phyloP scores from a whole-genome alignment of 2,113 vertebrate genomes.

The Hippolais icterina region DNA sequence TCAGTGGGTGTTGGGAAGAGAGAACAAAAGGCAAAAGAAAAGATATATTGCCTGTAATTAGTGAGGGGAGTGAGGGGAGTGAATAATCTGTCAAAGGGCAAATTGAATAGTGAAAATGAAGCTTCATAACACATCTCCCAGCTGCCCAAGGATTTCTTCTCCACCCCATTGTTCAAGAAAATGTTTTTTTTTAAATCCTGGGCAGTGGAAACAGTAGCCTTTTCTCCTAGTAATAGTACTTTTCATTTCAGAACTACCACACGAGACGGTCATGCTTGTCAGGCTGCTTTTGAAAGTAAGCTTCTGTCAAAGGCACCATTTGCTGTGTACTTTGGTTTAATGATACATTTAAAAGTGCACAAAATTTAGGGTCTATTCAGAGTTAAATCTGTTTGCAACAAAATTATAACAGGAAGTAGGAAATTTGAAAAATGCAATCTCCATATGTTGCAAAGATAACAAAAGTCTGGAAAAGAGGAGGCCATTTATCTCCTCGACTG shows the following conservation, averaged over 20 bases:
- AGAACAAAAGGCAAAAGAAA: neutral
- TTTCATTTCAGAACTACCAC: neutral
- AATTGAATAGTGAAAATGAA: neutral
- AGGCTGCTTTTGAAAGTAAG: neutral
- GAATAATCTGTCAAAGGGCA: neutral
- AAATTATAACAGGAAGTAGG: neutral
- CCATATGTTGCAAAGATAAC: neutral
- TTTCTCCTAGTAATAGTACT: neutral
- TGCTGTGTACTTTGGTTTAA: neutral
- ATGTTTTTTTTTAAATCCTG: neutral
- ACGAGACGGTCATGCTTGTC: neutral
- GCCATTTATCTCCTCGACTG: neutral
- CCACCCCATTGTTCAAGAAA: neutral
- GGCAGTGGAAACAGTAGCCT: neutral
- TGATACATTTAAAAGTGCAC: neutral
- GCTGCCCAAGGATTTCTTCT: neutral
- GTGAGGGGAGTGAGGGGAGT: rapidly evolving
- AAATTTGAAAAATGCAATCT: neutral
- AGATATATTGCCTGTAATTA: neutral
- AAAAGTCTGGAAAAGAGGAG: neutral
- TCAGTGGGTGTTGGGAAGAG: neutral
- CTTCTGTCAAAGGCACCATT: neutral
- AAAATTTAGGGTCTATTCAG: neutral
- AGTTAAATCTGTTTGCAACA: neutral
- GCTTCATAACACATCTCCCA: neutral